Percentiles rank a stretch among this genome's conserved stretches.
Evolutionary conservation across 2,888 invertebrate species (phyloP).

Genomic region (Pachydiplax longipennis): DNA sequence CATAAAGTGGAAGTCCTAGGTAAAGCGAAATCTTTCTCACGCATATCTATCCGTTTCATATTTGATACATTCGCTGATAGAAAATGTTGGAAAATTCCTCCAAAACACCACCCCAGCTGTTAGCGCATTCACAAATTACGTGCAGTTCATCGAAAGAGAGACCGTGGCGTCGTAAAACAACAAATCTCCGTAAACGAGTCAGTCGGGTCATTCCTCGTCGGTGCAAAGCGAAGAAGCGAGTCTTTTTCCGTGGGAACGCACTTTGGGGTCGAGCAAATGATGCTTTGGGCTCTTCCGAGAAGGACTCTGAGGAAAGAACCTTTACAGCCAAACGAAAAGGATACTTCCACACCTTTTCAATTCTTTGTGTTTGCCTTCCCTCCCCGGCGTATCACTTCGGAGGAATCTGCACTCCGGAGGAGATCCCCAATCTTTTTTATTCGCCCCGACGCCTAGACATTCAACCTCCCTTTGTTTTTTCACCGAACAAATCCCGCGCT

Average conservation of each 20-base stretch:
- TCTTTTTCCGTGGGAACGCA: background rate
- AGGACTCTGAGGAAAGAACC: background rate
- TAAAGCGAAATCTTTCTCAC: too few relatives aligned
- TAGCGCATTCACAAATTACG: too few relatives aligned
- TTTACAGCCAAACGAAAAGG: slow-evolving; percentile 18
- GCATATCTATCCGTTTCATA: too few relatives aligned
- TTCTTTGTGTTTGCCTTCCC: slow-evolving; percentile 5
- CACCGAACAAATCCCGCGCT: background rate
- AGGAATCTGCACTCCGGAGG: slow-evolving; percentile 3
- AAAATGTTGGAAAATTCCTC: too few relatives aligned
- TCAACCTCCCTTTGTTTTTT: background rate
- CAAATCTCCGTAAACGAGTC: too few relatives aligned
- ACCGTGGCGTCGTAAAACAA: too few relatives aligned
- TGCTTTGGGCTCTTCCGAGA: background rate
- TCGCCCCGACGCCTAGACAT: background rate
- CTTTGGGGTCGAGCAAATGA: background rate
- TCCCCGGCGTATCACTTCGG: slow-evolving; percentile 15
- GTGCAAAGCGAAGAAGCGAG: background rate
- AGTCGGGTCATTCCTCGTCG: background rate
- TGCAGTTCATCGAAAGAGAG: too few relatives aligned
- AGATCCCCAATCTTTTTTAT: background rate
- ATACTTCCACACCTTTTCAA: slow-evolving; percentile 40
- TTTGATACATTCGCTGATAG: too few relatives aligned
- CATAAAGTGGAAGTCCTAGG: too few relatives aligned
- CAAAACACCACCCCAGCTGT: too few relatives aligned